Evolutionary conservation across 2,888 invertebrate species (phyloP).

Genomic region (Rutpela maculata): DNA sequence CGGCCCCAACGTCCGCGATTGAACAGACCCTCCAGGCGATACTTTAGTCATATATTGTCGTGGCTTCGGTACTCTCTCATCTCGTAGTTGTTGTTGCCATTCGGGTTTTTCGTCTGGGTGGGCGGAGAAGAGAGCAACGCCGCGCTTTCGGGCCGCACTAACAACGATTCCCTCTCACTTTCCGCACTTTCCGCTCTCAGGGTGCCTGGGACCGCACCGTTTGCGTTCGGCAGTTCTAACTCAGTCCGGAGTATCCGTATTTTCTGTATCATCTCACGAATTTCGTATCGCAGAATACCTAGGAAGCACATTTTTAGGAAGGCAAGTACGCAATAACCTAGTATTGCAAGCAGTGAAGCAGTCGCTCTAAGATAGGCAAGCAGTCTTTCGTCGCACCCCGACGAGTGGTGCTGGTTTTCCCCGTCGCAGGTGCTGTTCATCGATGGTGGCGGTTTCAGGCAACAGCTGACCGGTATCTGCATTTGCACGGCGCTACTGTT

Average conservation of each 20-base stretch:
- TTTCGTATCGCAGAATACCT: constrained; percentile 83
- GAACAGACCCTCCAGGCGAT: constrained; percentile 84
- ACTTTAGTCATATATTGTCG: constrained; percentile 84
- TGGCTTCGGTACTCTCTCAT: constrained; percentile 82
- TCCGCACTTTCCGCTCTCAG: constrained; percentile 73
- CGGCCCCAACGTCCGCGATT: constrained; percentile 75
- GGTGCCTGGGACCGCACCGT: constrained; percentile 78
- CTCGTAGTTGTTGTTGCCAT: constrained; percentile 88
- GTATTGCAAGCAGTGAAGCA: constrained; percentile 85
- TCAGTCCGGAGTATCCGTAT: constrained; percentile 87
- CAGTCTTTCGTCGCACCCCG: constrained; percentile 85
- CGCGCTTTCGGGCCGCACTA: constrained; percentile 76
- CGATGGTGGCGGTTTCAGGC: constrained; percentile 64
- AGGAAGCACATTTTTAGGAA: constrained; percentile 93
- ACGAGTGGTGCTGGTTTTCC: constrained; percentile 67
- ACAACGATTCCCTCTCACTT: constrained; percentile 78
- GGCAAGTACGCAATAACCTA: constrained; percentile 92
- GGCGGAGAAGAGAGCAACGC: constrained; percentile 71
- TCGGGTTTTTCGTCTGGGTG: constrained; percentile 77
- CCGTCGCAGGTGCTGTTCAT: constrained; percentile 57
- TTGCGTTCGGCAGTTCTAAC: constrained; percentile 77
- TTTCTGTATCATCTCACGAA: constrained; percentile 94
- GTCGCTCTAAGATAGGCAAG: constrained; percentile 86
- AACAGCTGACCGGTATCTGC: constrained; percentile 66
- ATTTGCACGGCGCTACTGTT: constrained; percentile 64